Evolutionary conservation across 23 tunicate genomes (phyloP), one percentile per base, ranked within the genome.

Genomic region (Trididemnum clinides): DNA sequence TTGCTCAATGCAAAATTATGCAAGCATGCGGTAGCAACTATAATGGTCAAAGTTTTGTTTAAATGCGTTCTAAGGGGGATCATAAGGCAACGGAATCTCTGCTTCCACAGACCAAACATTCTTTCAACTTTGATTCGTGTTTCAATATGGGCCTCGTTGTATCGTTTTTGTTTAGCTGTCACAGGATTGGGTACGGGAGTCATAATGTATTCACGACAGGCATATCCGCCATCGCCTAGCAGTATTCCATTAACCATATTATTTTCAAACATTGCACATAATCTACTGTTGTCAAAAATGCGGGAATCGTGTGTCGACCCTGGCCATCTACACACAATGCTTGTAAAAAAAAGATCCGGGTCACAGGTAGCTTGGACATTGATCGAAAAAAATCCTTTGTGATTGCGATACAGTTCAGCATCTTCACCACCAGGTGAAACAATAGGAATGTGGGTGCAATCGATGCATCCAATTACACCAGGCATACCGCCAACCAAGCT

Each of bases 341-440:
- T 78, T 2, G 85, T 90, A 44, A 90, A 78, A 12, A 6, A 35
- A 59, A 72, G 64, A 33, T 65, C 37, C 3, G 89, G 33, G 37
- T 84, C 82, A 78, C 89, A 78, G 19, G 85, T 77, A 23, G 90
- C 90, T 38, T 89, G 93, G n/a, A 83, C 82, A 74, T 83, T 89
- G 22, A 72, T 81, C 34, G 87, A 88, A 33, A 81, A 87, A 72
- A 33, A 82, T 3, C 82, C 87, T 71, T 82, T 88, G n/a, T 71
- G 0, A 28, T 71, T 88, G 10, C 57, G 71, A 54, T 25, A 59
- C 0, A 59, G 10, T 51, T 82, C 72, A n/a, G 51, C 74, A 33
- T 23, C 38, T 22, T 82, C 76, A 32, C 86, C 86, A 2, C 86
- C 62, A 28, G 86, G 86, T 15, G 62, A 64, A 30, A 25, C 15